phyloP scores from a whole-genome alignment of 2,113 vertebrate genomes.

The Amphiprion percula region DNA sequence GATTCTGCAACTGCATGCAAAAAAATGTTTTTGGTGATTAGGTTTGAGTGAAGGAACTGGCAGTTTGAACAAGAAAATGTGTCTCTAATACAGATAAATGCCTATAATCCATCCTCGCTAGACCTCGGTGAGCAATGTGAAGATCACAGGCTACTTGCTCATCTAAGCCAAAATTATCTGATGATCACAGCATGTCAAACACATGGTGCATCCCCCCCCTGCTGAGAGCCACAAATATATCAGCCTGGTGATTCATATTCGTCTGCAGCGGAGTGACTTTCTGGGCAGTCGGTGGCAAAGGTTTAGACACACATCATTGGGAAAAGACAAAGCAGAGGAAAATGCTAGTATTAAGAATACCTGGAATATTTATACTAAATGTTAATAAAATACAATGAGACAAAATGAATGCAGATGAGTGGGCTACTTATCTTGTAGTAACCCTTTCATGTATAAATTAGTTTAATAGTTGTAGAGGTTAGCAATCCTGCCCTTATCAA shows the following conservation, averaged over 20 bases:
- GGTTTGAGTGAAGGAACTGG: background rate
- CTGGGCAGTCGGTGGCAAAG: background rate
- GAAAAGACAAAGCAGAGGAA: background rate
- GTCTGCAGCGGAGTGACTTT: slow-evolving; percentile 5
- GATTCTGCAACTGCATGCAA: no score
- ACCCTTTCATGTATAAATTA: no score
- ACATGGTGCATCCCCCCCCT: background rate
- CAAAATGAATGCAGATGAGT: background rate
- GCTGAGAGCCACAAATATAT: slow-evolving; percentile 36
- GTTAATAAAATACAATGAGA: background rate
- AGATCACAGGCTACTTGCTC: background rate
- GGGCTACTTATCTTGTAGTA: background rate
- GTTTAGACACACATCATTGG: background rate
- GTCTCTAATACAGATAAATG: background rate
- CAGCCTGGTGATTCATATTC: slow-evolving; percentile 25
- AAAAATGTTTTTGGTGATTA: background rate
- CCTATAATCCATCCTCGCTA: background rate
- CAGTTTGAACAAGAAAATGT: background rate
- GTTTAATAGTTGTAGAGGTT: no score
- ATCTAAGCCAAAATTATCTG: slow-evolving; percentile 31
- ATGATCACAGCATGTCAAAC: slow-evolving; percentile 37
- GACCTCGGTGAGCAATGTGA: background rate
- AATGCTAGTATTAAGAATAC: background rate
- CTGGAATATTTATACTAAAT: background rate
- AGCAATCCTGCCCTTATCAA: background rate